phyloP scores from a whole-genome alignment of 2,888 invertebrate species.

The Limnephilus auricula region DNA sequence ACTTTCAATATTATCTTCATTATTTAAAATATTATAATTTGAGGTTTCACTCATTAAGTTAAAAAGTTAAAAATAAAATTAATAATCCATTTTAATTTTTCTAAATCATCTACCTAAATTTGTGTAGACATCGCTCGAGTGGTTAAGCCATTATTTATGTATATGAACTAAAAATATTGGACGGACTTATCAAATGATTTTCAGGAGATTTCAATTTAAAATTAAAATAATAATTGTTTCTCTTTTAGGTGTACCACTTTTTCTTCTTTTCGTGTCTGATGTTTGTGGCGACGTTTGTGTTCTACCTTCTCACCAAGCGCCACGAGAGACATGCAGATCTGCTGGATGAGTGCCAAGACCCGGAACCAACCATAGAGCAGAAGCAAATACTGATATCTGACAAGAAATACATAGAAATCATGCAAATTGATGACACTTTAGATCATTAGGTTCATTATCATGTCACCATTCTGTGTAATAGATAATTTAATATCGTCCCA shows the following conservation, averaged over 20 bases:
- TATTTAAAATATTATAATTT: no score
- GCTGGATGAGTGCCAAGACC: background rate
- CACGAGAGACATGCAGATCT: slow-evolving; percentile 45
- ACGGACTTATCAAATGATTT: background rate
- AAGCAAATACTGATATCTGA: slow-evolving; percentile 5
- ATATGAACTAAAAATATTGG: no score
- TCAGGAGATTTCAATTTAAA: background rate
- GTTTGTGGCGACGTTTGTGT: slow-evolving; percentile 83
- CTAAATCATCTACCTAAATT: no score
- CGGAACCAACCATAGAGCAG: background rate
- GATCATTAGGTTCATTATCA: slow-evolving; percentile 36
- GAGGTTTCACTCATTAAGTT: no score
- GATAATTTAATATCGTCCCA: background rate
- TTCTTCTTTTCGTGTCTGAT: slow-evolving; percentile 89
- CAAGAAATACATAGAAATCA: slow-evolving; percentile 54
- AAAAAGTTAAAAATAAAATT: no score
- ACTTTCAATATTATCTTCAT: no score
- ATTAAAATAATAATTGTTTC: background rate
- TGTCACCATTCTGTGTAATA: background rate
- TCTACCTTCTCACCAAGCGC: slow-evolving; percentile 80
- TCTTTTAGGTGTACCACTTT: slow-evolving; percentile 84
- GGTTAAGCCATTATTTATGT: no score
- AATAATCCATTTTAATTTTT: no score
- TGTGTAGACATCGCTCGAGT: no score
- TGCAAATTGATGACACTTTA: slow-evolving; percentile 55